Evolutionary conservation across 2,797 vertebrate genomes (phyloP), one percentile per base, ranked within the genome.

Genomic region (Dryobates pubescens): DNA sequence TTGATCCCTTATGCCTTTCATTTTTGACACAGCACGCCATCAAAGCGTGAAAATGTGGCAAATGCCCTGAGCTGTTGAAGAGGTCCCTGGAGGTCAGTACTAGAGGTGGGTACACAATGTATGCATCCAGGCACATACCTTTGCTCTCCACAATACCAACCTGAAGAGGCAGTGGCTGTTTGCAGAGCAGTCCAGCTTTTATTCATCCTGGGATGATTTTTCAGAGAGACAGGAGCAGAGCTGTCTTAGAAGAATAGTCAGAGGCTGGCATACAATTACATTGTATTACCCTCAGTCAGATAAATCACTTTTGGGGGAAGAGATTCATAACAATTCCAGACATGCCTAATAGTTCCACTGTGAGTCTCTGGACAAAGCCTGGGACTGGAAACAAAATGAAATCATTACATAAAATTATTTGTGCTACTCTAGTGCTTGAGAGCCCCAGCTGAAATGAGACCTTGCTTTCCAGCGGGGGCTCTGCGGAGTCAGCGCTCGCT

Each of bases 361-460:
- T 1, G 17, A 89, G 68, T 41, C 71, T 88, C 89, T 89, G 87
- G 62, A 88, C 62, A 91, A 92, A 91, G 71, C 45, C 74, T 1
- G 6, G 43, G 62, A 91, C 77, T 84, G 74, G 74, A 92, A 95
- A 91, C 62, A 73, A 91, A 94, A 93, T 93, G 71, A 95, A 95
- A 91, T 61, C 76, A 83, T 89, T 92, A 89, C 34, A 74, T 65
- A 87, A 84, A 96, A 95, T 95, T 79, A 94, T 95, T 79, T 91
- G 41, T 91, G 47, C 41, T 78, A 47, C 71, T 59, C 12, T 4
- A 69, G 82, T 26, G 19, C 86, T 93, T 86, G 74, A 90, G 19
- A 92, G 53, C 27, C 34, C 13, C 61, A 49, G 64, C 58, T 93
- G 77, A 91, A 90, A 94, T 51, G 54, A 88, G 71, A 64, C 57